Evolutionary conservation across 2,888 invertebrate genomes (phyloP).

Genomic region (Eucera pruinosa): DNA sequence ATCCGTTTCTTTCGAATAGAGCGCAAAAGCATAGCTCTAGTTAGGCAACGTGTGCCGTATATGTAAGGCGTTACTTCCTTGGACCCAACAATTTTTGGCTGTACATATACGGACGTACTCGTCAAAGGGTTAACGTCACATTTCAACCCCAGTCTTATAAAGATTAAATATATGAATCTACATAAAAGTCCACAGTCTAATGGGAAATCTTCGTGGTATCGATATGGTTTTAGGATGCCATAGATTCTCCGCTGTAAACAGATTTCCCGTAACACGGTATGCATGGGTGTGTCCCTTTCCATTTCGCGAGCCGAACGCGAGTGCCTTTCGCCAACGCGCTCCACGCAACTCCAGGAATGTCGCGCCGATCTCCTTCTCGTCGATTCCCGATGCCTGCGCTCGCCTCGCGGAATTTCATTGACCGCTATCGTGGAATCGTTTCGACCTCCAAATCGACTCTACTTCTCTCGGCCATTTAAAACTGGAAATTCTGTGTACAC

Average conservation of each 20-base stretch:
- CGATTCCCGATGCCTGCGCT: conserved; percentile 52
- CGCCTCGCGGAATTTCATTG: conserved; percentile 67
- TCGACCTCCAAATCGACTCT: conserved; percentile 49
- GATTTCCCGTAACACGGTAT: conserved; percentile 60
- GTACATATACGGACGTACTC: too few species aligned
- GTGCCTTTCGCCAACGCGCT: conserved; percentile 66
- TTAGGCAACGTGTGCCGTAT: too few species aligned
- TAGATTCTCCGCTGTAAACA: conserved; percentile 47
- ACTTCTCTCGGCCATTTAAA: conserved; percentile 33
- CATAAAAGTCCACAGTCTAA: too few species aligned
- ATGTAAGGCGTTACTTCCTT: too few species aligned
- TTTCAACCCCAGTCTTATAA: too few species aligned
- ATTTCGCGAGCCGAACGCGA: conserved; percentile 64
- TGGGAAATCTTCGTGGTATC: neutral
- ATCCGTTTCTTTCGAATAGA: too few species aligned
- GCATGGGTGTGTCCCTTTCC: conserved; percentile 71
- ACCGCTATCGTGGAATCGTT: conserved; percentile 51
- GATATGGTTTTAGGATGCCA: conserved; percentile 38
- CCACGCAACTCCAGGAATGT: conserved; percentile 58
- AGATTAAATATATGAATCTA: too few species aligned
- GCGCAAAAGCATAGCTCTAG: too few species aligned
- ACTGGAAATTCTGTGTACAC: conserved; percentile 24
- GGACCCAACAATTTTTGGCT: too few species aligned
- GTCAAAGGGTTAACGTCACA: too few species aligned
- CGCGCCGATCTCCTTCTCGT: conserved; percentile 63